A percentile compares a stretch with the other conserved stretches of the same genome.
phyloP scores from a whole-genome alignment of 2,113 vertebrate genomes.

The Rattus rattus region DNA sequence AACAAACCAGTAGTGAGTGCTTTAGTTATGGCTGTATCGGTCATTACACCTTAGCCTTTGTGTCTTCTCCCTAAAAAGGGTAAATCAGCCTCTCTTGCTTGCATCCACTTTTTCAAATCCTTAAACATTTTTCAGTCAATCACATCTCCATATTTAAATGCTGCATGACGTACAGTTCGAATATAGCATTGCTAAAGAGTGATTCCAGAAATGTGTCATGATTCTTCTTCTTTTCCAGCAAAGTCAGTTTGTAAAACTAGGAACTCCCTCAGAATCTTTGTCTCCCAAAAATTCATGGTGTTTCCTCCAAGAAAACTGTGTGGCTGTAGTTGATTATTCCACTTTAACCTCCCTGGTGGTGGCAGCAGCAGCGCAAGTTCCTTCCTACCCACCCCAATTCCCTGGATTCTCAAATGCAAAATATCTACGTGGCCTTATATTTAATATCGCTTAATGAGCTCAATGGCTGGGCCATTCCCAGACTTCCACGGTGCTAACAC shows the following conservation, averaged over 20 bases:
- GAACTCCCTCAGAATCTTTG: neutral
- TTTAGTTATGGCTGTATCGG: neutral
- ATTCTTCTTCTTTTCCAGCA: neutral
- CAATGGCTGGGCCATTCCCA: no score
- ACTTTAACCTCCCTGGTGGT: no score
- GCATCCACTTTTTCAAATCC: neutral
- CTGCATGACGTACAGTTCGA: neutral
- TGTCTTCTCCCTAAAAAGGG: neutral
- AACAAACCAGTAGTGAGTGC: neutral
- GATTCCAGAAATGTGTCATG: neutral
- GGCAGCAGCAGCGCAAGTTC: no score
- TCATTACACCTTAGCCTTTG: neutral
- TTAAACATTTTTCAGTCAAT: slow-evolving; percentile 32
- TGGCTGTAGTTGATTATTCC: no score
- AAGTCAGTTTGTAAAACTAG: slow-evolving; percentile 35
- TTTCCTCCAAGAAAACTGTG: neutral
- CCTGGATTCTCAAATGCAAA: no score
- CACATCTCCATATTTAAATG: slow-evolving; percentile 14
- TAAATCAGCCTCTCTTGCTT: neutral
- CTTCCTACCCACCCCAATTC: no score
- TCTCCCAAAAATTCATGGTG: slow-evolving; percentile 1
- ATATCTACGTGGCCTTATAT: no score
- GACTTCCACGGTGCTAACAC: no score
- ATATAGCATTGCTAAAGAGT: neutral
- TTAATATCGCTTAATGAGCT: no score